These are phyloP conservation scores for Mungos mungo DNA, from an alignment of 2,113 vertebrate genomes.

Conservation along the genomic window DNA sequence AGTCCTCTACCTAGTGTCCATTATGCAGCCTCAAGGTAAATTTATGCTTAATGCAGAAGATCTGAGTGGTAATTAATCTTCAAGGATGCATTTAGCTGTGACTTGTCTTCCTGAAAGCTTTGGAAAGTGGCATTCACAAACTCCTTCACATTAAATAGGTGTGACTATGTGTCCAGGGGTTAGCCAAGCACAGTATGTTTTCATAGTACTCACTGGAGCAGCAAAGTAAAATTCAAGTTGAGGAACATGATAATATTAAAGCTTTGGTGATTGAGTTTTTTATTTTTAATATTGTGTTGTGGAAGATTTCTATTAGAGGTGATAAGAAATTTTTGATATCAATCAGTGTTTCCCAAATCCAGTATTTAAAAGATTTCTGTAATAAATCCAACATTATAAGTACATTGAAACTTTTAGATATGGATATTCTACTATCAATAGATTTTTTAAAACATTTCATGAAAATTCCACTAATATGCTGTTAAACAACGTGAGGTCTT, in stretches of 20 bases:
- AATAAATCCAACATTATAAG: background rate
- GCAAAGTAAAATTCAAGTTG: conserved; percentile 18
- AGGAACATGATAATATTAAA: conserved; percentile 6
- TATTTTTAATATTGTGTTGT: background rate
- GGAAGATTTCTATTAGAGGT: background rate
- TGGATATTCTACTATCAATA: background rate
- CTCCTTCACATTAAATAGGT: conserved; percentile 29
- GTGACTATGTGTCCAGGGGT: background rate
- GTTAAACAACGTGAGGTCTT: background rate
- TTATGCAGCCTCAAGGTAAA: background rate
- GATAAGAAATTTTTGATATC: background rate
- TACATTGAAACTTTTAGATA: background rate
- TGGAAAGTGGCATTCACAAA: background rate
- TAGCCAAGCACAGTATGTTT: conserved; percentile 26
- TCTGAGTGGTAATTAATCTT: conserved; percentile 64
- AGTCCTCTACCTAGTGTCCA: background rate
- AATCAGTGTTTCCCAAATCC: background rate
- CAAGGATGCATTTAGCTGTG: conserved; percentile 37
- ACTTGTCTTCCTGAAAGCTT: conserved; percentile 33
- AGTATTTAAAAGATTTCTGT: background rate
- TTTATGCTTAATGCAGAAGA: conserved; percentile 50
- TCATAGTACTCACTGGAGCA: conserved; percentile 1
- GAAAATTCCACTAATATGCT: background rate
- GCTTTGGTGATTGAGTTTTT: background rate
- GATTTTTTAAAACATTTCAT: background rate